A percentile compares a stretch with the other conserved stretches of the same genome.
Conservation (phyloP, 2,888 invertebrate species). For the Mesorhabditis belari region DNA sequence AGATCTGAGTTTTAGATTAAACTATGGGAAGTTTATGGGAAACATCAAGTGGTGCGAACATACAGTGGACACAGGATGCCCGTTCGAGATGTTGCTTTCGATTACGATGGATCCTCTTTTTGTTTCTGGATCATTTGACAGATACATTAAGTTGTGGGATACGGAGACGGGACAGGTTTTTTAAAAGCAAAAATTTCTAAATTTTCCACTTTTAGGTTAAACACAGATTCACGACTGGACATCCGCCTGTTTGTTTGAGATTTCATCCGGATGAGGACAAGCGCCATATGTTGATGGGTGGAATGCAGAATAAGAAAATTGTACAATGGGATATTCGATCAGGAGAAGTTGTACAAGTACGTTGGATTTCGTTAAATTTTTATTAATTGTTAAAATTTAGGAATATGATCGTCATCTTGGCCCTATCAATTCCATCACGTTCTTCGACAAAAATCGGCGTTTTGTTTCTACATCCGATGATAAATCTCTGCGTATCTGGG, state of each 20-base stretch:
- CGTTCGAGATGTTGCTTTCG: conserved; percentile 80
- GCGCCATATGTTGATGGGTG: conserved; percentile 86
- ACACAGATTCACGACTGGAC: conserved; percentile 78
- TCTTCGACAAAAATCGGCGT: conserved; percentile 92
- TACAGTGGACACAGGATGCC: conserved; percentile 95
- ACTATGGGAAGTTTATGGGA: conserved; percentile 97
- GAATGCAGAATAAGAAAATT: conserved; percentile 97
- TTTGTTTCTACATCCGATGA: conserved; percentile 99
- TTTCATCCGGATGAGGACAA: conserved; percentile 95
- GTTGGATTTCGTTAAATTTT: not conserved
- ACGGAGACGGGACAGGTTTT: conserved; percentile 77
- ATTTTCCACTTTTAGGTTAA: conserved; percentile 59
- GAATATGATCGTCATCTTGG: conserved; percentile 98
- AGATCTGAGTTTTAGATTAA: conserved; percentile 64
- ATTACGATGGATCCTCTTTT: conserved; percentile 84
- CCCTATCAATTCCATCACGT: conserved; percentile 96
- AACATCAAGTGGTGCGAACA: conserved; percentile 81
- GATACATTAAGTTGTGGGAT: conserved; percentile 97
- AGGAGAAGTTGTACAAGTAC: conserved; percentile 72
- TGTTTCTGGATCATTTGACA: conserved; percentile 86
- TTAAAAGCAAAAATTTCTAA: not conserved
- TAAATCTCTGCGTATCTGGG: conserved; percentile 96
- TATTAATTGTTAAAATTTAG: conserved; percentile 74
- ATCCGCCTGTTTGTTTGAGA: conserved; percentile 94
- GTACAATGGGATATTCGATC: conserved; percentile 96